Base-by-base conservation (phyloP, 2,113 vertebrate species). In the Centropus bengalensis region DNA sequence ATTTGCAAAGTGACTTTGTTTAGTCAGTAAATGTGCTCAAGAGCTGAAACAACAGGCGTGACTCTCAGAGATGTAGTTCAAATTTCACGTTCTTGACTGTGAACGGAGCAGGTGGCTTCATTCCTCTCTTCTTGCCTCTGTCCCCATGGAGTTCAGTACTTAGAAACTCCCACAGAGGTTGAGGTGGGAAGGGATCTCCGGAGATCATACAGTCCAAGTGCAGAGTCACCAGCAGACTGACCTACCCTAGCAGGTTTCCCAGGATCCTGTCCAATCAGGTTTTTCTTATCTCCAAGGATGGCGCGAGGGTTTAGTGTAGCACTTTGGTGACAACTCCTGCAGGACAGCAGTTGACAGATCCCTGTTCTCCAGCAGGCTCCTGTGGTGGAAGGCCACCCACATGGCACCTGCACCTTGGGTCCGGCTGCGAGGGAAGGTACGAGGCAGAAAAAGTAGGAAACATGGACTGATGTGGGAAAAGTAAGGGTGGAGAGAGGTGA, bases 371-470 rank as follows among this genome's bases (percentile, higher is more conserved):
- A 33, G 18, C 55, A 32, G 59, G 22, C 33, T 91, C 10, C 55
- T 24, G 27, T 2, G 4, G 38, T 9, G 6, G 32, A 40, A 70
- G 32, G 24, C 27, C 40, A 70, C 19, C 1, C 0, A n/a, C 1
- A 1, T 14, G 21, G 19, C 0, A 2, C 28, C 28, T 59, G n/a
- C 0, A 2, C 15, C 26, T 13, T 30, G 26, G 5, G 4, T 66
- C 70, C 73, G 27, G 56, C 73, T 76, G 33, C 33, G 66, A 36
- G 42, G 63, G 73, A 47, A 59, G 3, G 26, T 16, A 15, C 1
- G 8, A 58, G 32, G 23, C 12, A 55, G 51, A 67, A 74, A 69
- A 87, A 75, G 47, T 11, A 68, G 30, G n/a, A 74, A 79, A 38
- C 12, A 7, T 36, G 44, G 40, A 45, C 3, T 30, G 36, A 73